Evolutionary conservation across 1,140 invertebrate genomes (phyloP), one percentile per base, ranked within the genome.

Genomic region (Drosophila bipectinata): DNA sequence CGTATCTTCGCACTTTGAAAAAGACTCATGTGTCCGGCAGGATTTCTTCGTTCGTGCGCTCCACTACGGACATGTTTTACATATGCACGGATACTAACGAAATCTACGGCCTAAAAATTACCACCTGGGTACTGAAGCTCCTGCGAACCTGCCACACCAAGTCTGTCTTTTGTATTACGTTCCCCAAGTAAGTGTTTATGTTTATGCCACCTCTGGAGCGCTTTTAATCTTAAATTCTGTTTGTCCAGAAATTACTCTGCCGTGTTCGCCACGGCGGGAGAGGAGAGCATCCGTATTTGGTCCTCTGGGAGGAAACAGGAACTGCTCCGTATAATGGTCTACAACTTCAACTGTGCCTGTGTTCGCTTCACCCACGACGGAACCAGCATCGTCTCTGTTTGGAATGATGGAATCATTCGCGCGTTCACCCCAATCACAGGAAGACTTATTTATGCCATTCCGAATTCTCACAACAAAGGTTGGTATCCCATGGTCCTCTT

Each of bases 391-490:
- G 92, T 97, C 24, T 94, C 95, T 9, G 96, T 93, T 1, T 98
- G 97, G 97, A 96, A 97, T 92, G 97, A 98, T 93, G 97, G 97
- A 37, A 95, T 95, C 77, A 97, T 98, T 61, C 93, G 97, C 63
- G 94, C 96, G 4, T 98, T 97, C 87, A 96, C 96, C 1, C 96
- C 97, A 1, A 94, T 97, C 68, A 96, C 95, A 3, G 97, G 97
- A 0, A 93, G 94, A 32, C 92, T 96, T 1, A 95, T 97, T 55
- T 98, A 96, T 92, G 94, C 94, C 30, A 97, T 98, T 72, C 92
- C 95, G 47, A 96, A 98, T 92, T 96, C 97, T 6, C 97, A 99
- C 90, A 95, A 96, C 72, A 97, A 97, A 91, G 97, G 81, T 87
- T 21, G 67, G 1, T 2, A 15, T 9, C 21, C 3, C 21, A 21